Evolutionary conservation across 2,797 vertebrate genomes (phyloP).

Genomic region (Poecilia gillii): DNA sequence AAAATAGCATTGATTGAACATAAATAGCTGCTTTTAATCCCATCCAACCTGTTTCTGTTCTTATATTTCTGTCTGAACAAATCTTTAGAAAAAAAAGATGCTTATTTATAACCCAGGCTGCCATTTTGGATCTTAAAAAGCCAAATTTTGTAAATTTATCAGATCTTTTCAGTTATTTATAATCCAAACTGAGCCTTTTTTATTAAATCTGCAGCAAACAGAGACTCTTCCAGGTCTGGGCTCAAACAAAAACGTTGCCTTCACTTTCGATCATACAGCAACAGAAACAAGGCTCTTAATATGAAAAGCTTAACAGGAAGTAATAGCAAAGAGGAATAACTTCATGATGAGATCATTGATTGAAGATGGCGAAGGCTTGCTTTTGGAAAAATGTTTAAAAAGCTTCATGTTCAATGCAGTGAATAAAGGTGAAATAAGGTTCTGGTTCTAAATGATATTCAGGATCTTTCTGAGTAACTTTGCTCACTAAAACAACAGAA

Average conservation of each 20-base stretch:
- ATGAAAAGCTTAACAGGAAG: constrained; percentile 33
- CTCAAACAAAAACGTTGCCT: constrained; percentile 66
- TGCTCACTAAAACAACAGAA: neutral
- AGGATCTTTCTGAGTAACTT: neutral
- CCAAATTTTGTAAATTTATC: neutral
- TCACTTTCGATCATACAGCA: constrained; percentile 75
- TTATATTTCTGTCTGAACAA: neutral
- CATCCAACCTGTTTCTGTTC: neutral
- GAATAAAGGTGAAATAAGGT: neutral
- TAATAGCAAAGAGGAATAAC: constrained; percentile 26
- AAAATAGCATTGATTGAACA: neutral
- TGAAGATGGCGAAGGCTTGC: neutral
- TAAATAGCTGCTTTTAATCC: neutral
- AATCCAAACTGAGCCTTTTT: neutral
- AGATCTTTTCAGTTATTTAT: neutral
- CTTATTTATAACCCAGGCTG: neutral
- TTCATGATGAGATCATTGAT: constrained; percentile 7
- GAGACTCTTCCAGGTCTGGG: neutral
- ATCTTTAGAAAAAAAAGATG: neutral
- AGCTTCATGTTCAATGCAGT: neutral
- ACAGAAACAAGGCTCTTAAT: constrained; percentile 46
- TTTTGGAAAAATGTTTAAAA: neutral
- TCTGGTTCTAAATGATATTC: neutral
- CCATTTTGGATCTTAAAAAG: neutral
- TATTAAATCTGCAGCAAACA: neutral